phyloP scores from a whole-genome alignment of 1,140 invertebrate genomes.

The Steinernema khuongi region DNA sequence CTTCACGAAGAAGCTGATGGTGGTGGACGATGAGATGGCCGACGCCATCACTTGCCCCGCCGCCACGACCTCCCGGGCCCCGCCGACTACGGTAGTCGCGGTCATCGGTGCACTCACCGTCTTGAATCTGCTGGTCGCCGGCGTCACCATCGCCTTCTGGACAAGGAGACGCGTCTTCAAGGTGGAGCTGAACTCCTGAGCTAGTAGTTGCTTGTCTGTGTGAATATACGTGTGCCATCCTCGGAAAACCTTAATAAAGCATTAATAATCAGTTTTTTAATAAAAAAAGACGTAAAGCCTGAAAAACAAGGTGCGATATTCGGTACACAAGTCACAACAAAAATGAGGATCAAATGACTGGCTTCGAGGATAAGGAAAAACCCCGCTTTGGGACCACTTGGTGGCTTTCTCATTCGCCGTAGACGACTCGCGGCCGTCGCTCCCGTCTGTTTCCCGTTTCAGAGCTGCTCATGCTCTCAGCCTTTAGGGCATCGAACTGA shows the following conservation, averaged over 20 bases:
- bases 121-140: slow-evolving; percentile 16
- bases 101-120: slow-evolving; percentile 11
- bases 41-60: slow-evolving; percentile 41
- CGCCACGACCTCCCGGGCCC: not conserved
- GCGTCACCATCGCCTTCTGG: not conserved
- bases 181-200: not conserved
- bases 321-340: too few species aligned
- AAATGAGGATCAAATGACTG: not conserved
- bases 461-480: not conserved
- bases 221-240: not conserved
- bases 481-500: not conserved
- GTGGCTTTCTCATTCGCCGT: not conserved
- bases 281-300: too few species aligned
- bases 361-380: too few species aligned
- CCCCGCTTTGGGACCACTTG: not conserved
- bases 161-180: slow-evolving; percentile 8
- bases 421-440: not conserved
- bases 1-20: slow-evolving; percentile 49
- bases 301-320: too few species aligned
- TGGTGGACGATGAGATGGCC: slow-evolving; percentile 45
- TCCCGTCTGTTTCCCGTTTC: not conserved
- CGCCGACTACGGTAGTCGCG: not conserved
- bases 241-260: not conserved
- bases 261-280: too few species aligned
- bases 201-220: too few species aligned